These are phyloP conservation scores for Drosophila azteca DNA, from an alignment of 1,140 invertebrate genomes.

Conservation along the genomic window DNA sequence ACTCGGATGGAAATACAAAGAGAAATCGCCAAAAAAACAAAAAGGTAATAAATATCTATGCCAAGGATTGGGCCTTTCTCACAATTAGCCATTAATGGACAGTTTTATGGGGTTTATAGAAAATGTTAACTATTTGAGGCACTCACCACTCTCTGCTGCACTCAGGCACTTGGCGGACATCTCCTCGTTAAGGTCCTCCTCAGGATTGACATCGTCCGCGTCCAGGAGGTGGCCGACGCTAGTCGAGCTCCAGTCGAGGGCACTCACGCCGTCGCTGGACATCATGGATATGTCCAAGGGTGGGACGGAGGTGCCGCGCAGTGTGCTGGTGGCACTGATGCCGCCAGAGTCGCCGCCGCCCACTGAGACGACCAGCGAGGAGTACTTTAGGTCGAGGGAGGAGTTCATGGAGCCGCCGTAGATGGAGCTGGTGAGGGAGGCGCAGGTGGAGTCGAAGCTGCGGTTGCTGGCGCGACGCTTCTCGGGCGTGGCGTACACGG, in stretches of 20 bases:
- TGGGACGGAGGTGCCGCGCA: conserved; percentile 65
- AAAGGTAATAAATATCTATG: conserved; percentile 22
- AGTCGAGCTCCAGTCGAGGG: conserved; percentile 62
- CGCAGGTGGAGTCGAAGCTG: conserved; percentile 77
- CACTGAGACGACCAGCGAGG: conserved; percentile 58
- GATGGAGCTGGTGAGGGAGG: conserved; percentile 74
- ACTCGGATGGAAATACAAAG: not conserved
- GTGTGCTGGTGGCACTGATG: conserved; percentile 62
- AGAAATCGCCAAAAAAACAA: conserved; percentile 29
- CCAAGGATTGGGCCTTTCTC: not conserved
- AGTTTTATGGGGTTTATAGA: conserved; percentile 11
- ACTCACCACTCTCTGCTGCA: conserved; percentile 78
- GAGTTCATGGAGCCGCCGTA: conserved; percentile 76
- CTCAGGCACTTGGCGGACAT: conserved; percentile 74
- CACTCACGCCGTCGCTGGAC: conserved; percentile 63
- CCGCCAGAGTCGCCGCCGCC: conserved; percentile 32
- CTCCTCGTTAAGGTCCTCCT: conserved; percentile 70
- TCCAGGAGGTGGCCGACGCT: conserved; percentile 61
- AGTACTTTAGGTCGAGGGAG: conserved; percentile 72
- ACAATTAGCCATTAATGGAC: conserved; percentile 26
- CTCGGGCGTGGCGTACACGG: conserved; percentile 78
- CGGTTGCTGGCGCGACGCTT: conserved; percentile 74
- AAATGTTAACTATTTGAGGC: not conserved
- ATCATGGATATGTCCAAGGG: conserved; percentile 65
- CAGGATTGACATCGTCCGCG: conserved; percentile 54